These are phyloP conservation scores for Oryzias celebensis DNA, from an alignment of 2,113 vertebrate genomes.

Conservation along the genomic window DNA sequence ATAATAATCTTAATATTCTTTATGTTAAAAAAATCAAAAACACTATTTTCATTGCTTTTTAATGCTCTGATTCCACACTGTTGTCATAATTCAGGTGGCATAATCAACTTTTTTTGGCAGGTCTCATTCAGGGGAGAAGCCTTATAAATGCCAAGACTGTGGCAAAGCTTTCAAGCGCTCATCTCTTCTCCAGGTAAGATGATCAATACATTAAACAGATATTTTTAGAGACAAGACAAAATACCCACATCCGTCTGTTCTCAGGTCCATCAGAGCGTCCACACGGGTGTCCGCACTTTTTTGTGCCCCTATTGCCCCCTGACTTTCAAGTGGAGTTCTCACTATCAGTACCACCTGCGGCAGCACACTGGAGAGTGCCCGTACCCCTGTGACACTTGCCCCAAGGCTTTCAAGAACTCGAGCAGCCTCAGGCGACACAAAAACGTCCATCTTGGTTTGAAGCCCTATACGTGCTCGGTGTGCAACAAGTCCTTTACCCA, in stretches of 20 bases:
- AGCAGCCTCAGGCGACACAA: conserved; percentile 90
- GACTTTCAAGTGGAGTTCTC: conserved; percentile 93
- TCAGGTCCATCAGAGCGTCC: conserved; percentile 82
- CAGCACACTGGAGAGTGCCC: conserved; percentile 93
- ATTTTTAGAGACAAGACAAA: not conserved
- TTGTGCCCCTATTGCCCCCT: conserved; percentile 87
- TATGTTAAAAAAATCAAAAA: too few relatives aligned
- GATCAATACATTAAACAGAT: not conserved
- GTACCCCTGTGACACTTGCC: conserved; percentile 86
- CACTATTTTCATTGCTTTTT: too few relatives aligned
- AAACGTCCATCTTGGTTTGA: conserved; percentile 88
- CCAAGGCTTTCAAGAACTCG: conserved; percentile 93
- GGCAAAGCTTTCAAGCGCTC: conserved; percentile 92
- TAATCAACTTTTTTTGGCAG: conserved; percentile 50
- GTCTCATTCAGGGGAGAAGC: conserved; percentile 91
- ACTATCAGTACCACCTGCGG: conserved; percentile 94
- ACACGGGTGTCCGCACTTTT: conserved; percentile 88
- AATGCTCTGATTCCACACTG: too few relatives aligned
- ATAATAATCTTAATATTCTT: too few relatives aligned
- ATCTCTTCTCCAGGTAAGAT: conserved; percentile 85
- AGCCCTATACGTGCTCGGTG: conserved; percentile 84
- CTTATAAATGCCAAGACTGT: conserved; percentile 88
- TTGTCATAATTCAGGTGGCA: not conserved
- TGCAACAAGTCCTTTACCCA: conserved; percentile 90
- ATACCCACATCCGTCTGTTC: not conserved